phyloP scores from a whole-genome alignment of 2,888 invertebrate species.

The Eupithecia insigniata region DNA sequence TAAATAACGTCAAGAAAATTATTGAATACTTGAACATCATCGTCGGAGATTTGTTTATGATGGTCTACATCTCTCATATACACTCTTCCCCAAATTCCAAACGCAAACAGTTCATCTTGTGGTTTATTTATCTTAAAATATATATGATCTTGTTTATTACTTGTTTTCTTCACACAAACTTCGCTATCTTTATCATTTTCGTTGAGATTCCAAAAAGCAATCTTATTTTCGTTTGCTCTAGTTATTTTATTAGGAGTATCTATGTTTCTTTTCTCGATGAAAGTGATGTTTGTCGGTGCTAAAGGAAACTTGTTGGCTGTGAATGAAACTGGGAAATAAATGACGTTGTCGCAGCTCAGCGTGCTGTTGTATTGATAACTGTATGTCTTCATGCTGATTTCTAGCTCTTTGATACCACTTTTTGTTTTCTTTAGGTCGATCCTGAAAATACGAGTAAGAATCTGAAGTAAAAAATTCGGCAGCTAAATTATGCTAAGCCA shows the following conservation, averaged over 20 bases:
- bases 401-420: constrained; percentile 70
- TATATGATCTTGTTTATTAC: constrained; percentile 48
- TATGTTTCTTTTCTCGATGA: constrained; percentile 20
- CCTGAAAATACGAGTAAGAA: constrained; percentile 57
- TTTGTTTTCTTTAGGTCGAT: constrained; percentile 68
- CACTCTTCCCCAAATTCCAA: constrained; percentile 77
- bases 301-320: constrained; percentile 79
- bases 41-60: constrained; percentile 52
- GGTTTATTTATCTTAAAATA: constrained; percentile 61
- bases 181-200: constrained; percentile 4
- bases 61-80: constrained; percentile 76
- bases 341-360: constrained; percentile 65
- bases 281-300: constrained; percentile 60
- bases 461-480: not conserved
- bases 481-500: not conserved
- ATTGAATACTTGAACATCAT: constrained; percentile 59
- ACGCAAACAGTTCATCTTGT: constrained; percentile 74
- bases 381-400: constrained; percentile 75
- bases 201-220: constrained; percentile 18
- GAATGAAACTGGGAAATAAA: constrained; percentile 81
- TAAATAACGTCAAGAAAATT: constrained; percentile 64
- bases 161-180: constrained; percentile 26
- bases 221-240: constrained; percentile 3
- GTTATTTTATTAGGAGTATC: constrained; percentile 25
- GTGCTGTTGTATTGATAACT: constrained; percentile 61